phyloP scores from a whole-genome alignment of 2,888 invertebrate genomes.

The Machimus atricapillus region DNA sequence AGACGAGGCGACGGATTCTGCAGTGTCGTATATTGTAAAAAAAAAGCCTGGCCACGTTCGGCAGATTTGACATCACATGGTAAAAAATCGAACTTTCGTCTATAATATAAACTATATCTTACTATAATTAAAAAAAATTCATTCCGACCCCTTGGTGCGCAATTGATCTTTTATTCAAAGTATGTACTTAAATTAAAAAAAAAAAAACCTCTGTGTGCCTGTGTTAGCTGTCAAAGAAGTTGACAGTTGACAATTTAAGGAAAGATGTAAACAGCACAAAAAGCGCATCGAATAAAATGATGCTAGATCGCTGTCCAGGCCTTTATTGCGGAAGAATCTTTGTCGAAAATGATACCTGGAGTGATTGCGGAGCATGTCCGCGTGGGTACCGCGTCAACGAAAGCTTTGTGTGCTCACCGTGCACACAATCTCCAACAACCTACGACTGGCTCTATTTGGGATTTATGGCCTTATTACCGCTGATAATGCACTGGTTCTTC shows the following conservation, averaged over 20 bases:
- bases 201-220: background rate
- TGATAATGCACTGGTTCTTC: slow-evolving; percentile 91
- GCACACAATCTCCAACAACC: slow-evolving; percentile 75
- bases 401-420: slow-evolving; percentile 76
- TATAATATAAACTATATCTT: background rate
- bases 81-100: too few species aligned
- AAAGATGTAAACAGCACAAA: background rate
- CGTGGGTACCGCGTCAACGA: slow-evolving; percentile 79
- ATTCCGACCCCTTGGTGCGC: background rate
- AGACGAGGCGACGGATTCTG: background rate
- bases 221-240: background rate
- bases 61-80: background rate
- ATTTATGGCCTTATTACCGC: slow-evolving; percentile 88
- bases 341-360: slow-evolving; percentile 73
- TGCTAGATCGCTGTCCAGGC: slow-evolving; percentile 56
- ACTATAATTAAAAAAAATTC: background rate
- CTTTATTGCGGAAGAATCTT: slow-evolving; percentile 66
- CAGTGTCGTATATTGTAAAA: background rate
- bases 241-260: background rate
- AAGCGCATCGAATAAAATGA: background rate
- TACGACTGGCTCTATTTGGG: slow-evolving; percentile 96
- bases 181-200: background rate
- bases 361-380: slow-evolving; percentile 86
- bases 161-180: background rate
- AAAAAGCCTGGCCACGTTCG: background rate